These are phyloP conservation scores for Macrotis lagotis DNA, from an alignment of 2,113 vertebrate genomes.

Conservation along the genomic window DNA sequence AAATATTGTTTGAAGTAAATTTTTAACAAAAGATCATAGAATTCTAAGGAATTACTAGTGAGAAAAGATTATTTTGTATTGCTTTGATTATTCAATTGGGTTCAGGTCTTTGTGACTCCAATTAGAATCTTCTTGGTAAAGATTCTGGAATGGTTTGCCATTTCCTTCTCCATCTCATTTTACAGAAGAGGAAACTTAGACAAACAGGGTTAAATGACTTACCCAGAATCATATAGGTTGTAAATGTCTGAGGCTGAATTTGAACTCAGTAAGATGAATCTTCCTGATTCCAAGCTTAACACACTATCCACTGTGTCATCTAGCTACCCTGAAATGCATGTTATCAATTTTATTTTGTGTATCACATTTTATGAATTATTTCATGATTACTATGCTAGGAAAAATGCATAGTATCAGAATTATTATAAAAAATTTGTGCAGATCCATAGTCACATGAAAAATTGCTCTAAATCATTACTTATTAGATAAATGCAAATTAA, in stretches of 20 bases:
- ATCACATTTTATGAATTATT: background rate
- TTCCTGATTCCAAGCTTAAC: no score
- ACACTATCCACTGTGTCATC: no score
- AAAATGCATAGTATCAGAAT: background rate
- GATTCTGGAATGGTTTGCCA: background rate
- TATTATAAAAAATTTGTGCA: background rate
- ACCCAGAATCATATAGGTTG: background rate
- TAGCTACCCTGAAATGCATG: background rate
- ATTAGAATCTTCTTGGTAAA: background rate
- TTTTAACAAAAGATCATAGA: background rate
- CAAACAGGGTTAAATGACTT: background rate
- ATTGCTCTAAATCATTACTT: no score
- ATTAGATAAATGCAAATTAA: no score
- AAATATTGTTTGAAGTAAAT: background rate
- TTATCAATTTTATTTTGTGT: background rate
- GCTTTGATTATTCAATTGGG: background rate
- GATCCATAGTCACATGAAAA: no score
- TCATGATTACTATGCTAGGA: background rate
- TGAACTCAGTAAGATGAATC: no score
- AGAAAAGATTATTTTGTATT: background rate
- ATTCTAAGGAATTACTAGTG: background rate
- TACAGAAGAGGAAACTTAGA: background rate
- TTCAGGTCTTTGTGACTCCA: no score
- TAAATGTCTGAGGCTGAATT: background rate
- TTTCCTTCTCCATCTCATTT: background rate